These are phyloP conservation scores for Aphelenchoides bicaudatus DNA, from an alignment of 2,888 invertebrate species.

Conservation along the genomic window DNA sequence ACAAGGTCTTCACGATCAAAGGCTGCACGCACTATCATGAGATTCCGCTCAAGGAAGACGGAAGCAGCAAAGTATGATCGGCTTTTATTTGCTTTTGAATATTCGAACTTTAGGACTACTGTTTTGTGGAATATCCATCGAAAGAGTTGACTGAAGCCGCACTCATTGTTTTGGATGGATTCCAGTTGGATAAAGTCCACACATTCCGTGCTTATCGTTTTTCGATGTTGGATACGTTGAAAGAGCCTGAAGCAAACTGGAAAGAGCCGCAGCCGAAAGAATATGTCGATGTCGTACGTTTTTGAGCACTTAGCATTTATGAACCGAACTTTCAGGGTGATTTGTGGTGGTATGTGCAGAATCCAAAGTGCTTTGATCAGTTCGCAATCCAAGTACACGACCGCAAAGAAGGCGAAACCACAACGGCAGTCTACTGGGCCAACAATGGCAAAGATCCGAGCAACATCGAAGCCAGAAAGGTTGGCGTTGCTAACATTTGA, in stretches of 20 bases:
- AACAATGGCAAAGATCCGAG: conserved; percentile 25
- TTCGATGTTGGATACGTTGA: conserved; percentile 67
- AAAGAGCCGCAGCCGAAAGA: conserved; percentile 83
- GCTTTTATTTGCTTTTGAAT: conserved; percentile 8
- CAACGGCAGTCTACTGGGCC: conserved; percentile 32
- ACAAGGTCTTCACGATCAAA: conserved; percentile 83
- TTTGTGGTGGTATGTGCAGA: conserved; percentile 83
- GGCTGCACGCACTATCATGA: conserved; percentile 76
- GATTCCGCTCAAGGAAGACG: conserved; percentile 79
- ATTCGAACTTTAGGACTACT: conserved; percentile 46
- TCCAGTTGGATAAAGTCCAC: conserved; percentile 91
- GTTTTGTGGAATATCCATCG: conserved; percentile 49
- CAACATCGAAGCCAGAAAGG: conserved; percentile 18
- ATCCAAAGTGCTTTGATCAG: conserved; percentile 92
- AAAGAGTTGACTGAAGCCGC: conserved; percentile 69
- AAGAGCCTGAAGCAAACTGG: conserved; percentile 86
- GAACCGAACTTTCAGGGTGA: conserved; percentile 70
- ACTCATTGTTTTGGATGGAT: conserved; percentile 80
- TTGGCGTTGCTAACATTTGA: background rate
- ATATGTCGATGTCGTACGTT: conserved; percentile 69
- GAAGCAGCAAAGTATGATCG: conserved; percentile 67
- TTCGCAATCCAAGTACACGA: conserved; percentile 83
- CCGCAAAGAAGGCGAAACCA: conserved; percentile 55
- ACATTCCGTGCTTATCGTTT: conserved; percentile 69
- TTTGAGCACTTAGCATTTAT: background rate